Evolutionary conservation across 2,113 vertebrate genomes (phyloP).

Genomic region (Chauna torquata): DNA sequence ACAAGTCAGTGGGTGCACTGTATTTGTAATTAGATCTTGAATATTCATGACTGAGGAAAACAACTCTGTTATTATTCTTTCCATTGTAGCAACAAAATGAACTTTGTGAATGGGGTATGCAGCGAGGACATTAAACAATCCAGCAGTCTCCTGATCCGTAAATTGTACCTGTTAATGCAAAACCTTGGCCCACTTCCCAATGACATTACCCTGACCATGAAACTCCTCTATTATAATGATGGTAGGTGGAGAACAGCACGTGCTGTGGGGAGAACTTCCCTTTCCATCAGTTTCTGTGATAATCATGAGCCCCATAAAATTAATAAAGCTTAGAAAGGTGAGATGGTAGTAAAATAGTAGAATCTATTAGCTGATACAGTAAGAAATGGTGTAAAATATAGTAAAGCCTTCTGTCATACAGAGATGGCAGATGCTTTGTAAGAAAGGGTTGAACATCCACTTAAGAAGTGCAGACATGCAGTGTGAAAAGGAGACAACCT

Average conservation of each 20-base stretch:
- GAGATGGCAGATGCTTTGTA: neutral
- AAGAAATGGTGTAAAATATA: neutral
- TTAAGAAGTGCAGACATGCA: neutral
- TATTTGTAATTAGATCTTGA: constrained; percentile 32
- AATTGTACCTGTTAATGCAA: constrained; percentile 78
- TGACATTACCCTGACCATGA: constrained; percentile 78
- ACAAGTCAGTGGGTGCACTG: constrained; percentile 14
- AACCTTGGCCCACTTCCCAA: constrained; percentile 76
- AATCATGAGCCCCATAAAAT: neutral
- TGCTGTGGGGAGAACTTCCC: neutral
- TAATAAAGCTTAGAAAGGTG: neutral
- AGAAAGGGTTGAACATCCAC: neutral
- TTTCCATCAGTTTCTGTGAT: neutral
- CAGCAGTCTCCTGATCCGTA: constrained; percentile 77
- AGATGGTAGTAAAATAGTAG: neutral
- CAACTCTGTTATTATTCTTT: constrained; percentile 44
- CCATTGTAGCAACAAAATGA: constrained; percentile 49
- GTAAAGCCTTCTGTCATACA: neutral
- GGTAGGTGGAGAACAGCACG: constrained; percentile 55
- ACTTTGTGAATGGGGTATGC: constrained; percentile 10
- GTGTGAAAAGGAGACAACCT: neutral
- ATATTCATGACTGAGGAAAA: constrained; percentile 39
- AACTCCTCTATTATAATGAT: constrained; percentile 78
- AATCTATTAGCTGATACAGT: neutral
- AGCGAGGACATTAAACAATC: constrained; percentile 79